phyloP scores from a whole-genome alignment of 2,888 invertebrate species.

The Caradrina kadenii region DNA sequence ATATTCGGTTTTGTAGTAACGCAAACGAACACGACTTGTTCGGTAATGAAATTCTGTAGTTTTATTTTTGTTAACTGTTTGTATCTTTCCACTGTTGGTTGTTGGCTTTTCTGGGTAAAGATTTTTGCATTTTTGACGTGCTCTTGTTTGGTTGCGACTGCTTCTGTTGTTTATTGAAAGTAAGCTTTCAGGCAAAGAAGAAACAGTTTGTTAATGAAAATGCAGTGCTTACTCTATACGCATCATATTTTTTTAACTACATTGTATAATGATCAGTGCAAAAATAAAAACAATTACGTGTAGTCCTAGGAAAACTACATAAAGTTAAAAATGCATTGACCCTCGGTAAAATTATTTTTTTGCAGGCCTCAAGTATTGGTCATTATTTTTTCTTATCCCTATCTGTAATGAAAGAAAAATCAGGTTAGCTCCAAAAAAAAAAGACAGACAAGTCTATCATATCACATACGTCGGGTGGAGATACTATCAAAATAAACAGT shows the following conservation, averaged over 20 bases:
- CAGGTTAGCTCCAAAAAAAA: not conserved
- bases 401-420: not conserved
- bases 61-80: conserved; percentile 35
- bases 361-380: too few species aligned
- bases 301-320: too few species aligned
- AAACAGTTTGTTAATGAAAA: not conserved
- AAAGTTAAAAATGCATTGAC: too few species aligned
- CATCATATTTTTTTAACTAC: not conserved
- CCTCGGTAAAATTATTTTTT: too few species aligned
- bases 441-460: not conserved
- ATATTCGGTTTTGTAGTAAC: conserved; percentile 51
- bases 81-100: conserved; percentile 24
- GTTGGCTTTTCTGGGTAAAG: conserved; percentile 22
- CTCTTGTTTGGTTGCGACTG: conserved; percentile 1
- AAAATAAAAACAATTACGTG: too few species aligned
- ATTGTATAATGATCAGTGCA: too few species aligned
- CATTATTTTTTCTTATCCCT: too few species aligned
- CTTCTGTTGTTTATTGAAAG: not conserved
- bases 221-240: not conserved
- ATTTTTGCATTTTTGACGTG: conserved; percentile 22
- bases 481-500: conserved; percentile 1
- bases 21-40: conserved; percentile 37
- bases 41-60: conserved; percentile 39
- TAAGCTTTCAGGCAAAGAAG: not conserved
- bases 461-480: not conserved